Percentiles rank a stretch among this genome's conserved stretches.
These are phyloP conservation scores for Gymnoscopelus microlampas DNA, from an alignment of 2,797 vertebrate species.

Conservation along the genomic window DNA sequence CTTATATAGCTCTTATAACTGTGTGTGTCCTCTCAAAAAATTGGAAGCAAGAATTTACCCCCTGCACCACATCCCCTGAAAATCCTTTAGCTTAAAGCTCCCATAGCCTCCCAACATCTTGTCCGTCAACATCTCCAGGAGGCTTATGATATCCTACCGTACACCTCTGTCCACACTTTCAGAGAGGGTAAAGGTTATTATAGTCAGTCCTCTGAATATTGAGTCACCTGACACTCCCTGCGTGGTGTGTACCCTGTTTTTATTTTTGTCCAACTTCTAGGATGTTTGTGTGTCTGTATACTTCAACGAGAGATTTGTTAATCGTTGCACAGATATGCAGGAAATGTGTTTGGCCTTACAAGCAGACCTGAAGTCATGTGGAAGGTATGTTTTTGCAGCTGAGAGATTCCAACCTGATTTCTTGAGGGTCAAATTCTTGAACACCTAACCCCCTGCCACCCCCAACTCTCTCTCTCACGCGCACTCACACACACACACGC, in stretches of 20 bases:
- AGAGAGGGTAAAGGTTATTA: constrained; percentile 9
- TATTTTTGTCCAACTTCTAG: constrained; percentile 45
- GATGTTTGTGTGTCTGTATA: constrained; percentile 51
- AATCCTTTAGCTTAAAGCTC: constrained; percentile 44
- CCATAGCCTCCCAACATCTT: constrained; percentile 16
- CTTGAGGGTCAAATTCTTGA: constrained; percentile 72
- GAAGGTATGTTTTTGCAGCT: constrained; percentile 82
- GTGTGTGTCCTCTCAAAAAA: constrained; percentile 39
- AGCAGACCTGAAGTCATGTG: constrained; percentile 71
- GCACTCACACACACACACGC: constrained; percentile 3
- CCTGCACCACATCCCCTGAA: constrained; percentile 37
- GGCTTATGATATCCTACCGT: constrained; percentile 21
- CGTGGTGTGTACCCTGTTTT: constrained; percentile 12
- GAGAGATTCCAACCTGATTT: constrained; percentile 78
- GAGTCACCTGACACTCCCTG: constrained; percentile 1
- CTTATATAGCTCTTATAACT: constrained; percentile 8
- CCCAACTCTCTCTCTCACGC: neutral
- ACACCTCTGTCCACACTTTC: constrained; percentile 13
- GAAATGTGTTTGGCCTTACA: constrained; percentile 69
- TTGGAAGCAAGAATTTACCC: constrained; percentile 46
- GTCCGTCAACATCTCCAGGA: constrained; percentile 40
- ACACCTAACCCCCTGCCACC: constrained; percentile 55
- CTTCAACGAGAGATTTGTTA: constrained; percentile 70
- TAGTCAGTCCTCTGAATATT: constrained; percentile 3
- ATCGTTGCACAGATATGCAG: constrained; percentile 66